Evolutionary conservation across 2,888 invertebrate genomes (phyloP).

Genomic region (Exocentrus adspersus): DNA sequence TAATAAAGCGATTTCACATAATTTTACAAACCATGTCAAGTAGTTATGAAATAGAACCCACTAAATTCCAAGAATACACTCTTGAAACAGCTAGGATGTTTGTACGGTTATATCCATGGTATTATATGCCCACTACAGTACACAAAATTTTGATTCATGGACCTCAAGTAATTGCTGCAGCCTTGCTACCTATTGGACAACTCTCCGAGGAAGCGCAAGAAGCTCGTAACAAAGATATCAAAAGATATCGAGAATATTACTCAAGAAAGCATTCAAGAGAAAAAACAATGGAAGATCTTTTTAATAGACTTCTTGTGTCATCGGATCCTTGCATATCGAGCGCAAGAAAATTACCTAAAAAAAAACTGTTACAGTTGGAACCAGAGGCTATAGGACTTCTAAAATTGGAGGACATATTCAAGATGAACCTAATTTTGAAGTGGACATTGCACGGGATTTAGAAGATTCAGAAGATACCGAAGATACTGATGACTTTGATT

Average conservation of each 20-base stretch:
- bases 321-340: conserved; percentile 6
- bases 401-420: too few species aligned
- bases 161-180: not conserved
- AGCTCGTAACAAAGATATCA: conserved; percentile 36
- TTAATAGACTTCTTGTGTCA: conserved; percentile 17
- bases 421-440: too few species aligned
- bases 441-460: too few species aligned
- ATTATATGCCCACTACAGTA: conserved; percentile 35
- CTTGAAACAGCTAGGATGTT: conserved; percentile 18
- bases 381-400: too few species aligned
- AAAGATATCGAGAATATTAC: conserved; percentile 18
- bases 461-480: too few species aligned
- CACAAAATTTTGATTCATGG: conserved; percentile 31
- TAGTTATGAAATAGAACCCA: not conserved
- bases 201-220: conserved; percentile 39
- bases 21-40: not conserved
- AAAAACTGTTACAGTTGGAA: too few species aligned
- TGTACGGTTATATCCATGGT: conserved; percentile 36
- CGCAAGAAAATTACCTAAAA: not conserved
- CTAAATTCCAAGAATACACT: not conserved
- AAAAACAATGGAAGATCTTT: conserved; percentile 30
- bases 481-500: too few species aligned
- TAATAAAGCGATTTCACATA: not conserved
- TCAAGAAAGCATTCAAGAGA: not conserved
- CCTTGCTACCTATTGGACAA: conserved; percentile 34